Conservation (phyloP, 1,140 invertebrate genomes). For the Mercenaria mercenaria region DNA sequence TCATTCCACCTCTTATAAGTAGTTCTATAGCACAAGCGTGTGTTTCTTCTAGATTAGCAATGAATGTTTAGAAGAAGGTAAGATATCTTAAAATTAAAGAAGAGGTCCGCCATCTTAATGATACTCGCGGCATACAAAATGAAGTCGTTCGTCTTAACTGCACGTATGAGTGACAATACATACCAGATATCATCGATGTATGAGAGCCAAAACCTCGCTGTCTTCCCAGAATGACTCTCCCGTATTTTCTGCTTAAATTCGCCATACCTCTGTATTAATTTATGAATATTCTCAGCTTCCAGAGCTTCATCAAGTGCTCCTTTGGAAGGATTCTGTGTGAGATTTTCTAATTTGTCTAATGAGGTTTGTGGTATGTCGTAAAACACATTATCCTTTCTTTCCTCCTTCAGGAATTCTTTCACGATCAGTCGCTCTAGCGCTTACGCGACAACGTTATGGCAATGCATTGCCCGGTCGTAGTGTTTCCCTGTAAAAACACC, state of each 20-base stretch:
- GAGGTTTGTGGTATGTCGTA: no score
- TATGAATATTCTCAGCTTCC: background rate
- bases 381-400: no score
- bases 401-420: no score
- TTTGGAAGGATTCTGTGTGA: background rate
- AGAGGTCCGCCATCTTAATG: conserved; percentile 59
- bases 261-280: background rate
- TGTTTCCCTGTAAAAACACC: conserved; percentile 65
- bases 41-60: conserved; percentile 69
- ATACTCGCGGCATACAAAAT: conserved; percentile 57
- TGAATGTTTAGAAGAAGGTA: conserved; percentile 66
- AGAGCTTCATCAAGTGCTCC: background rate
- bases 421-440: no score
- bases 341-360: background rate
- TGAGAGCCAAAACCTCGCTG: conserved; percentile 67
- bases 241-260: background rate
- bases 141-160: conserved; percentile 72
- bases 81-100: conserved; percentile 73
- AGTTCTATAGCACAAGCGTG: conserved; percentile 68
- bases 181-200: conserved; percentile 70
- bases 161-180: conserved; percentile 48
- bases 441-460: no score
- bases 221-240: conserved; percentile 55
- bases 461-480: conserved; percentile 55
- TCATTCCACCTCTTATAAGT: conserved; percentile 60